These are phyloP conservation scores for Parthenolecanium corni DNA, from an alignment of 2,888 invertebrate genomes.

Conservation along the genomic window DNA sequence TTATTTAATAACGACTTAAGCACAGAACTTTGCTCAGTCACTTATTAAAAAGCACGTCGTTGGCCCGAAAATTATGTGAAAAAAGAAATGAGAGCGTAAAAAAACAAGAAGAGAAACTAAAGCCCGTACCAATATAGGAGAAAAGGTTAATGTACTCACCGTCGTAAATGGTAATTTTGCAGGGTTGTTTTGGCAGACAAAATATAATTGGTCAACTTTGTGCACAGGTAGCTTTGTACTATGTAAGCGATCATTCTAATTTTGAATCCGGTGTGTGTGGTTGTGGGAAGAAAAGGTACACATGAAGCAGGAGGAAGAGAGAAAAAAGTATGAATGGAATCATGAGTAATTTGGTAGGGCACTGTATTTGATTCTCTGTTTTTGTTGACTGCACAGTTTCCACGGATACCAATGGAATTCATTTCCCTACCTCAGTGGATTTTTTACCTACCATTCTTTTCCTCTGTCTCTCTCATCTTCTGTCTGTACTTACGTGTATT, in stretches of 20 bases:
- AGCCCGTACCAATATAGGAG: neutral
- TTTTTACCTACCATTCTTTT: too few species aligned
- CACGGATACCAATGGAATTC: neutral
- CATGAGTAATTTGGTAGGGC: neutral
- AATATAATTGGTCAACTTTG: neutral
- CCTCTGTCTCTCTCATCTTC: too few species aligned
- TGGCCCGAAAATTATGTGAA: too few species aligned
- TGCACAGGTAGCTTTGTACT: neutral
- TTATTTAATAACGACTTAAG: too few species aligned
- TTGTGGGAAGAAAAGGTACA: too few species aligned
- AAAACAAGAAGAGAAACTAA: too few species aligned
- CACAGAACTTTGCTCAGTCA: too few species aligned
- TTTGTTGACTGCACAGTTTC: neutral
- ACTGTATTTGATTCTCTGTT: neutral
- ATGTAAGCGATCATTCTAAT: neutral
- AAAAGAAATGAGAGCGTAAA: too few species aligned
- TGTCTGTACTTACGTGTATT: too few species aligned
- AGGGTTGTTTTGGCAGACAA: neutral
- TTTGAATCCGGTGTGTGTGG: neutral
- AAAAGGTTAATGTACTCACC: slow-evolving; percentile 1
- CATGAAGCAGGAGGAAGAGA: neutral
- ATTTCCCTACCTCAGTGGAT: too few species aligned
- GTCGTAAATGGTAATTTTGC: neutral
- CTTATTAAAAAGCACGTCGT: too few species aligned
- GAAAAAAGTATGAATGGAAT: neutral